Conservation (phyloP, 2,888 invertebrate genomes). For the Ormyrus rosae region DNA sequence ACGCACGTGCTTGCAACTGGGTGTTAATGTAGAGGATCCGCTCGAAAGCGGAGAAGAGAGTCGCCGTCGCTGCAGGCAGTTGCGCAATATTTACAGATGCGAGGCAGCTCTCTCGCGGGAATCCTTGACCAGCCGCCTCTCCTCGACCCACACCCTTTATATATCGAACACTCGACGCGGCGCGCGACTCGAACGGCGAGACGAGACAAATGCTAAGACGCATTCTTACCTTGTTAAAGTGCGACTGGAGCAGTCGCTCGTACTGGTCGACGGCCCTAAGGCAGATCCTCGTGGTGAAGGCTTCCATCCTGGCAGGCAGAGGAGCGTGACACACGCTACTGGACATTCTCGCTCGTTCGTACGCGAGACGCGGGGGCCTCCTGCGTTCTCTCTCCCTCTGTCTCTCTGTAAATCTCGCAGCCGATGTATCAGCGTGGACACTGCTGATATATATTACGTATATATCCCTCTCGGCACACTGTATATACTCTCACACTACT, state of each 20-base stretch:
- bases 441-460: no score
- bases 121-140: no score
- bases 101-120: no score
- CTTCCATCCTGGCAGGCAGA: slow-evolving; percentile 73
- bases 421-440: no score
- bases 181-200: not conserved
- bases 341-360: slow-evolving; percentile 66
- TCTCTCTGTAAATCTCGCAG: no score
- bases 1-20: not conserved
- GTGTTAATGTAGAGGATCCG: not conserved
- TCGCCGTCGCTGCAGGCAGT: not conserved
- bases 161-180: not conserved
- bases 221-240: slow-evolving; percentile 75
- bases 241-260: slow-evolving; percentile 80
- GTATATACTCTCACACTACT: no score
- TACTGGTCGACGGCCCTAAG: slow-evolving; percentile 81
- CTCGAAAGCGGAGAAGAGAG: not conserved
- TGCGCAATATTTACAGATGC: no score
- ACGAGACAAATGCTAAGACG: no score
- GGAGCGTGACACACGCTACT: slow-evolving; percentile 74
- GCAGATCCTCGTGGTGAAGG: slow-evolving; percentile 78
- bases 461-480: no score
- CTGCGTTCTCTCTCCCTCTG: no score
- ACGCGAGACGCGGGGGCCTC: no score
- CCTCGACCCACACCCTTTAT: no score